Evolutionary conservation across 1,140 invertebrate species (phyloP), one percentile per base, ranked within the genome.

Genomic region (Tigriopus japonicus): DNA sequence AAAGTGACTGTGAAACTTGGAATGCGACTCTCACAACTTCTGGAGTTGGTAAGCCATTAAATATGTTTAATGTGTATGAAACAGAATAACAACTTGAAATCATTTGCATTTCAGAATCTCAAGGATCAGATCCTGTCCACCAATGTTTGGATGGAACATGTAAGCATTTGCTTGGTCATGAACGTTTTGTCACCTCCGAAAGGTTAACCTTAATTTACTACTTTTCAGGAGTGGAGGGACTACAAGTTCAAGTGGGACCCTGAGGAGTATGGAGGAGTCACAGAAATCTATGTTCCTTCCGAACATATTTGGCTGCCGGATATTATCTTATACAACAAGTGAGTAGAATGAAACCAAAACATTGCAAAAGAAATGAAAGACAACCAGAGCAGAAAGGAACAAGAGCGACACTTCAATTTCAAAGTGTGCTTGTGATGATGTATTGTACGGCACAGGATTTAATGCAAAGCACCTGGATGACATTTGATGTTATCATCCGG

Each of bases 211-310:
- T 24, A 63, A 12, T 64, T 60, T 58, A 62, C 62, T 54, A n/a
- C 28, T 17, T 61, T 72, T 17, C 69, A 89, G 86, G 86, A 89
- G 78, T 97, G 92, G 92, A 81, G 86, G 65, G 93, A 98, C 75
- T 87, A 95, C 76, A 96, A 96, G 76, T 87, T 97, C 70, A 81
- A 81, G 69, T 98, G 93, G 93, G 86, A 96, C 73, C 91, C 91
- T 1, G 73, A 78, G 45, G 90, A 96, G 69, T 97, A 97, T 71
- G 93, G 92, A 0, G 92, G 90, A 9, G 87, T 96, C 28, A 87
- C 81, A 6, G 87, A 91, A 71, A 77, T 92, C 42, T 90, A 91
- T 71, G 87, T 92, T 51, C 88, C 88, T 13, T 88, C 86, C 7
- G 87, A 91, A 73, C 86, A 90, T 69, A 90, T 92, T 68, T 92